Evolutionary conservation across 2,113 vertebrate genomes (phyloP).

Genomic region (Ictalurus punctatus): DNA sequence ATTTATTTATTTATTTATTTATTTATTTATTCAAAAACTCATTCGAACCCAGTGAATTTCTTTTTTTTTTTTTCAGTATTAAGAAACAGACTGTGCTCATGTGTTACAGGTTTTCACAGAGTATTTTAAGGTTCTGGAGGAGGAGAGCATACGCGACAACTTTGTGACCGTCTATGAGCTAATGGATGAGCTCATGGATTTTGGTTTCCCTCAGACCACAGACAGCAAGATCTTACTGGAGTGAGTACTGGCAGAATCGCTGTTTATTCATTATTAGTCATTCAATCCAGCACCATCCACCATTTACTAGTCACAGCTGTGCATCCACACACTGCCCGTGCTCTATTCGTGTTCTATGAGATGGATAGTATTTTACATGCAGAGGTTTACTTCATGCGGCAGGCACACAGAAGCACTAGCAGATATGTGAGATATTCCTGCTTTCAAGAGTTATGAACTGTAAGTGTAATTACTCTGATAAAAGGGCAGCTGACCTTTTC

Average conservation of each 20-base stretch:
- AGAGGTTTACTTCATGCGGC: not conserved
- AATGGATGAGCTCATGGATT: conserved; percentile 83
- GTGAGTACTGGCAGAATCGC: conserved; percentile 66
- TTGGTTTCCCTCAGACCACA: conserved; percentile 80
- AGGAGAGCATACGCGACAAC: conserved; percentile 83
- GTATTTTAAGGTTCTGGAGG: conserved; percentile 80
- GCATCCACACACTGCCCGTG: not conserved
- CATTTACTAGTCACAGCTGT: not conserved
- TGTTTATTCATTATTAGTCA: conserved; percentile 8
- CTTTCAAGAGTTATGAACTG: not conserved
- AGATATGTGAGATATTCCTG: not conserved
- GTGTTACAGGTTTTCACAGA: conserved; percentile 74
- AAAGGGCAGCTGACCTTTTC: not conserved
- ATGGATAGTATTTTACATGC: not conserved
- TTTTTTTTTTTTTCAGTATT: no score
- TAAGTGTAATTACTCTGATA: not conserved
- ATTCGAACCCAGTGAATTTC: not conserved
- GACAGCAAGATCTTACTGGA: conserved; percentile 83
- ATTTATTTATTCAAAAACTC: not conserved
- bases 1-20: no score
- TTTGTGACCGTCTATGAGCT: conserved; percentile 82
- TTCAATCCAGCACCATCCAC: conserved; percentile 12
- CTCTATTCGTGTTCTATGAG: conserved; percentile 33
- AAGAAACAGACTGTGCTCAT: not conserved
- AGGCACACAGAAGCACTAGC: not conserved